Base-by-base conservation (phyloP, 2,888 invertebrate genomes). In the Prosopocoilus inquinatus region DNA sequence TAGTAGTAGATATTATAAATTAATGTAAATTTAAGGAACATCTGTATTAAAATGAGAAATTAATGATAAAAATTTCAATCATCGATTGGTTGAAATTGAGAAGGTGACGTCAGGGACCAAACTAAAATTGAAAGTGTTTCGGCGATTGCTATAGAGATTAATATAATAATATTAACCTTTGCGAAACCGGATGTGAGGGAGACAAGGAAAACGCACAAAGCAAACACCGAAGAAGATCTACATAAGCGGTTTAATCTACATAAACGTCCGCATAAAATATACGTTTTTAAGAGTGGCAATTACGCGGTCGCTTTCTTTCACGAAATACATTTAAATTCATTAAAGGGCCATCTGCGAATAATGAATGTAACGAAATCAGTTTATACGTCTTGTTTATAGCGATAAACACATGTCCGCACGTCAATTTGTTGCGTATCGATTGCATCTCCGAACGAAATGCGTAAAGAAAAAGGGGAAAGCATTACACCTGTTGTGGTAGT, bases 311-410 rank as follows among this genome's bases (percentile, higher is more conserved):
- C 65, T 68, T 65, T 64, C 65, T 67, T 69, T 63, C 58, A 65
- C 59, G 63, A 68, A 69, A 65, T 66, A 67, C 69, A 69, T 72
- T 71, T 68, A 64, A 70, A 70, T 70, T 68, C 62, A 69, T 69
- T 69, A 68, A 35, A 38, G 53, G 41, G 48, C 67, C 71, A 70
- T 70, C 70, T 70, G 71, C 67, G 67, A 66, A 65, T 62, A 59
- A 60, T 55, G 62, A 60, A 55, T 59, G 61, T 66, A 68, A 67
- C 63, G 65, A 71, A 71, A 72, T 73, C 71, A 66, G 68, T 67
- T 66, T 59, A 61, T 66, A 69, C 63, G 68, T 68, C 68, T 69
- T 70, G 67, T 69, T 70, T 64, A 65, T 62, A 61, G 58, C 56
- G 49, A 62, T 28, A 28, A 66, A 69, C 71, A 70, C 63, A 66